phyloP scores from a whole-genome alignment of 1,140 invertebrate species.

The Drosophila neocordata region DNA sequence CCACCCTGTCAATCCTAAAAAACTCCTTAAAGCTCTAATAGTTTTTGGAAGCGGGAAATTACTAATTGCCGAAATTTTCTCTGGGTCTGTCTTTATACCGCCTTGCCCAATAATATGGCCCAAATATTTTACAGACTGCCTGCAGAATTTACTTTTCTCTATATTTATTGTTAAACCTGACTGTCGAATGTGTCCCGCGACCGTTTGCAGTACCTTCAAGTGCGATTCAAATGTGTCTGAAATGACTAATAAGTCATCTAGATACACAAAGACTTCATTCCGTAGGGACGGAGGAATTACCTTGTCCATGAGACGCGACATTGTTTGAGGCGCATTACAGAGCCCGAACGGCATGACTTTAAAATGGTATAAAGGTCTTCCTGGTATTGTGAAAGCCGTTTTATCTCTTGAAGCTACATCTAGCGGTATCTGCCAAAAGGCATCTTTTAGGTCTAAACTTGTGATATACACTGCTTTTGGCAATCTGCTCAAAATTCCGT shows the following conservation, averaged over 20 bases:
- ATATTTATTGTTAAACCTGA: not conserved
- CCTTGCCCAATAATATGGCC: slow-evolving; percentile 17
- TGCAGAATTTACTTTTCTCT: slow-evolving; percentile 21
- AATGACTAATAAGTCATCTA: not conserved
- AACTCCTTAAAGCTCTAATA: not conserved
- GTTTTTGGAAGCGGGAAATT: slow-evolving; percentile 2
- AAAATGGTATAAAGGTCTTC: too few relatives aligned
- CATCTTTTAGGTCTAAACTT: too few relatives aligned
- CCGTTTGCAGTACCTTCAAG: too few relatives aligned
- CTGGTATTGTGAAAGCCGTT: too few relatives aligned
- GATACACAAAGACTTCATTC: not conserved
- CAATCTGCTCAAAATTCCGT: not conserved
- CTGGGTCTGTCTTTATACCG: slow-evolving; percentile 11
- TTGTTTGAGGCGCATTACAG: too few relatives aligned
- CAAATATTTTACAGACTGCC: slow-evolving; percentile 5
- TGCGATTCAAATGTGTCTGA: not conserved
- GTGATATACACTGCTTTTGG: too few relatives aligned
- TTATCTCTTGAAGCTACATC: too few relatives aligned
- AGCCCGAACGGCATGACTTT: too few relatives aligned
- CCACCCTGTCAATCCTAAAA: slow-evolving; percentile 1
- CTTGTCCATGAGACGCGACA: too few relatives aligned
- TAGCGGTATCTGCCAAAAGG: too few relatives aligned
- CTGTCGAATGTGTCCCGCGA: too few relatives aligned
- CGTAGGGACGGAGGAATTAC: too few relatives aligned
- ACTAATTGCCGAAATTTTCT: slow-evolving; percentile 2